A percentile compares a stretch with the other conserved stretches of the same genome.
Evolutionary conservation across 1,140 invertebrate genomes (phyloP).

Genomic region (Caenorhabditis inopinata): DNA sequence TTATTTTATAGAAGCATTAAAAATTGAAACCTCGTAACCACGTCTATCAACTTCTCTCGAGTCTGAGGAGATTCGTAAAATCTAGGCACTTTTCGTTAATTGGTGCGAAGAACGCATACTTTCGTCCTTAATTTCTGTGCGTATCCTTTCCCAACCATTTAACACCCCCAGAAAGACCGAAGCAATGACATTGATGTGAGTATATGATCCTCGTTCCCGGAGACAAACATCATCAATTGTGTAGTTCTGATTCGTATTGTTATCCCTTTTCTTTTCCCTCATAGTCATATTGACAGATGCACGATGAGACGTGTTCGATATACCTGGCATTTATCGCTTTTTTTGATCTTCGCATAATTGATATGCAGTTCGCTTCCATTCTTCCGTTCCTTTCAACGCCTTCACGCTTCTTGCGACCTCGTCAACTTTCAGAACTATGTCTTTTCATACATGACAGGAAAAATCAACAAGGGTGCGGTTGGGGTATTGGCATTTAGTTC

Average conservation of each 20-base stretch:
- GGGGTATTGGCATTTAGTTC: not conserved
- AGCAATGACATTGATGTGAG: no score
- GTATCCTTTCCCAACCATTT: not conserved
- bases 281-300: not conserved
- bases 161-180: no score
- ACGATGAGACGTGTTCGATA: not conserved
- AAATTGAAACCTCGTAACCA: no score
- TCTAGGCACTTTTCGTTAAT: no score
- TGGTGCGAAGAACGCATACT: not conserved
- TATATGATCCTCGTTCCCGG: not conserved
- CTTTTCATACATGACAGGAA: not conserved
- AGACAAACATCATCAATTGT: not conserved
- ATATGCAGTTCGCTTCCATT: constrained; percentile 11
- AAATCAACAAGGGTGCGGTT: not conserved
- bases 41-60: no score
- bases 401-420: not conserved
- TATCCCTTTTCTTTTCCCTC: not conserved
- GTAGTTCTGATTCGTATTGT: not conserved
- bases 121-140: not conserved
- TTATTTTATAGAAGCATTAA: no score
- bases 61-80: no score
- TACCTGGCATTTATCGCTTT: constrained; percentile 30
- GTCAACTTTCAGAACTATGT: not conserved
- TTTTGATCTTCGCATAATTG: constrained; percentile 24
- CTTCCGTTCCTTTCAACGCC: not conserved